Percentiles rank a stretch among this genome's conserved stretches.
phyloP scores from a whole-genome alignment of 2,113 vertebrate genomes.

The Scalopus aquaticus region DNA sequence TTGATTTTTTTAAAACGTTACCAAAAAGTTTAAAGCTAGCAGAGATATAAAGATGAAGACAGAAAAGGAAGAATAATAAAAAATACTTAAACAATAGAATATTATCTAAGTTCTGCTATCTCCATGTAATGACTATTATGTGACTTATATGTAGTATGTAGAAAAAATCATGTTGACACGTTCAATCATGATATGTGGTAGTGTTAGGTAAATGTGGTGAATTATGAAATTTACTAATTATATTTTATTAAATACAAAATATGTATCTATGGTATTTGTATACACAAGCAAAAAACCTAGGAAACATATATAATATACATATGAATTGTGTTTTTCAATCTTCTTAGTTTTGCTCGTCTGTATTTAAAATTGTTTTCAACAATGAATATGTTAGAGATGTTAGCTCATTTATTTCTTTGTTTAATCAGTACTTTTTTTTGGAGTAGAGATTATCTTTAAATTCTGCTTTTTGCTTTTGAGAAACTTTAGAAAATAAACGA shows the following conservation, averaged over 20 bases:
- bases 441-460: background rate
- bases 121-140: background rate
- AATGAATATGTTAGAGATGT: background rate
- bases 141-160: background rate
- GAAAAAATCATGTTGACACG: background rate
- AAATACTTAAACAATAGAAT: background rate
- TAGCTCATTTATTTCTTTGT: slow-evolving; percentile 45
- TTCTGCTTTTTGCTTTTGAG: slow-evolving; percentile 13
- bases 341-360: background rate
- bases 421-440: background rate
- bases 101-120: background rate
- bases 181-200: background rate
- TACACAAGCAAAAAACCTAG: background rate
- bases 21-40: background rate
- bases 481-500: background rate
- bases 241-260: slow-evolving; percentile 26
- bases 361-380: background rate
- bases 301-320: background rate
- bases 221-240: background rate
- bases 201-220: background rate
- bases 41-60: background rate
- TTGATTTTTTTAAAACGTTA: background rate
- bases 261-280: background rate
- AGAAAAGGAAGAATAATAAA: background rate
- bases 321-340: background rate